Evolutionary conservation across 1,140 invertebrate species (phyloP), one percentile per base, ranked within the genome.

Genomic region (Plectus sambesii): DNA sequence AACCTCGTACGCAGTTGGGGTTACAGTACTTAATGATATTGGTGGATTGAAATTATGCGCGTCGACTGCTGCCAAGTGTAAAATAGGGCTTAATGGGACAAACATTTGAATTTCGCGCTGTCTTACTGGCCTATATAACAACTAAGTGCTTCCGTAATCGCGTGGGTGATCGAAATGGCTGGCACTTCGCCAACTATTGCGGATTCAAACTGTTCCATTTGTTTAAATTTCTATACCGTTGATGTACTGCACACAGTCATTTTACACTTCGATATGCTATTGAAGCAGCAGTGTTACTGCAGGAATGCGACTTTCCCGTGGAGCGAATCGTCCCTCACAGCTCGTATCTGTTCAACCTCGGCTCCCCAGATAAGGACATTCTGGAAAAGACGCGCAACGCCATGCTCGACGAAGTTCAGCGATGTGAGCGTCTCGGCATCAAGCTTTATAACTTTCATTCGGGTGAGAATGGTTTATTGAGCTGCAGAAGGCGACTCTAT

Each of bases 361-460:
- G 75, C 6, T 71, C 74, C 4, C 69, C 73, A 4, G 68, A 74
- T 39, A 42, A 55, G 12, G 72, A 73, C 4, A 69, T 61, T 12
- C 58, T 75, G 29, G 48, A 60, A 33, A 77, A 77, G 49, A 75
- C 72, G 49, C 43, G 73, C 27, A 62, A 61, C 19, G 54, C 62
- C 5, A 55, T 77, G 17, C 44, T 76, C 4, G 76, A 77, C 52
- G 76, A 77, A 42, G 57, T 77, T 12, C 49, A 65, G 43, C 54
- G 74, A 33, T 76, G 75, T 65, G 71, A 77, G 47, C 61, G 62
- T 30, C 61, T 77, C 2, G 74, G 74, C 15, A 68, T 77, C 8
- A 61, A 55, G 20, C 59, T 73, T n/a, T 76, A 70, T 57, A 77
- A 77, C 51, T 75, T 77, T 42, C 75, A 77, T 58, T 75, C 75